A percentile compares a stretch with the other conserved stretches of the same genome.
These are phyloP conservation scores for Lycaon pictus DNA, from an alignment of 2,113 vertebrate species.

Conservation along the genomic window DNA sequence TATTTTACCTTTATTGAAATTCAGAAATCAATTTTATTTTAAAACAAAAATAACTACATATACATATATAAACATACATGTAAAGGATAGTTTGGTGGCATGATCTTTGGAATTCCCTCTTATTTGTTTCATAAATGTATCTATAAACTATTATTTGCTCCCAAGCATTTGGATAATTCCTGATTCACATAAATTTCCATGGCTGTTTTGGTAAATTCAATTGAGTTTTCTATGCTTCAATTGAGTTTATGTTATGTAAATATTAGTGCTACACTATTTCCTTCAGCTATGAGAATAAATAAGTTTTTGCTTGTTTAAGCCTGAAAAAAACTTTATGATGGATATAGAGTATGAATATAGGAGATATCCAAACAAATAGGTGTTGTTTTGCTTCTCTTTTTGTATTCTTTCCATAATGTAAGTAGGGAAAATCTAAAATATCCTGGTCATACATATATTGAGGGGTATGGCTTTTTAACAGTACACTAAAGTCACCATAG, in stretches of 20 bases:
- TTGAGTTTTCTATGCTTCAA: background rate
- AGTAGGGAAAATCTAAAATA: background rate
- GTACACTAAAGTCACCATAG: background rate
- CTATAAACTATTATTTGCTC: background rate
- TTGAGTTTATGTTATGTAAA: background rate
- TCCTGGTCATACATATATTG: background rate
- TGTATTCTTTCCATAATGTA: background rate
- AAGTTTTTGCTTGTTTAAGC: background rate
- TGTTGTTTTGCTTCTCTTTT: background rate
- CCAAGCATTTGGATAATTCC: background rate
- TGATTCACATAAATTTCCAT: background rate
- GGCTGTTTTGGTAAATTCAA: background rate
- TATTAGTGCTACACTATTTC: background rate
- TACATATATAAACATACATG: background rate
- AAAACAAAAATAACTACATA: background rate
- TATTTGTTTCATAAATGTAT: conserved; percentile 4
- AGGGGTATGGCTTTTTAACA: background rate
- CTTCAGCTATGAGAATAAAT: background rate
- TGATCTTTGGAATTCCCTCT: background rate
- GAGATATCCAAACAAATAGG: background rate
- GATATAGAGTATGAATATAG: background rate
- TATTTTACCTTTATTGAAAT: background rate
- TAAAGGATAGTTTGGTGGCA: background rate
- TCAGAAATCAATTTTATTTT: background rate
- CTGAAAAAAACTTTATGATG: background rate